phyloP scores from a whole-genome alignment of 2,113 vertebrate genomes.

The Sisor rabdophorus region DNA sequence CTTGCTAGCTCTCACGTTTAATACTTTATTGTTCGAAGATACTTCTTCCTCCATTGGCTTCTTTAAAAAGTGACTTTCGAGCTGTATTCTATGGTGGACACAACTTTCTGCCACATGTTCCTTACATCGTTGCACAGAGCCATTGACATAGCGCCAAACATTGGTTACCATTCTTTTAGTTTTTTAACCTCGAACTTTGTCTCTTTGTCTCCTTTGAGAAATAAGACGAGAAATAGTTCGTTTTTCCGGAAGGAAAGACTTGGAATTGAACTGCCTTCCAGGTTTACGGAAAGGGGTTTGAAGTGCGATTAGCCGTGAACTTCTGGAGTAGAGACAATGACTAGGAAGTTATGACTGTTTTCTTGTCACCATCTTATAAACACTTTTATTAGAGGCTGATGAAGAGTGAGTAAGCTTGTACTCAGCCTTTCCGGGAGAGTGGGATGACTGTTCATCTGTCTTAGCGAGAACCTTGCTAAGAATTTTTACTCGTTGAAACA shows the following conservation, averaged over 20 bases:
- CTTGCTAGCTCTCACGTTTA: no score
- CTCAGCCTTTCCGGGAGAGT: constrained; percentile 57
- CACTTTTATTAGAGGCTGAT: constrained; percentile 49
- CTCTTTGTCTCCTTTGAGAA: neutral
- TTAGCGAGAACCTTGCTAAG: neutral
- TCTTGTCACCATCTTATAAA: constrained; percentile 55
- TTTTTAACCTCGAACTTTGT: constrained; percentile 51
- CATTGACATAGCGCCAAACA: constrained; percentile 55
- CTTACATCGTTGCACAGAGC: constrained; percentile 1
- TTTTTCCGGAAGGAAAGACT: no score
- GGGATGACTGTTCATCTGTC: constrained; percentile 34
- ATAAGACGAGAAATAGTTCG: neutral
- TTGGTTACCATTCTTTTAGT: constrained; percentile 55
- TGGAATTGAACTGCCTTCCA: neutral
- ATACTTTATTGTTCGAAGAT: no score
- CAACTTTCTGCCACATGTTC: constrained; percentile 15
- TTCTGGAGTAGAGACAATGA: constrained; percentile 32
- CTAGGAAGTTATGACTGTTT: constrained; percentile 39
- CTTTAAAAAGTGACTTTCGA: no score
- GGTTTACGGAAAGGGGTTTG: constrained; percentile 50
- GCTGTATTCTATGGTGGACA: no score
- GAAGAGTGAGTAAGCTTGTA: constrained; percentile 60
- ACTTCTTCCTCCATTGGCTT: no score
- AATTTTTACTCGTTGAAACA: no score
- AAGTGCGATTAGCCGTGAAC: constrained; percentile 41